phyloP scores from a whole-genome alignment of 2,113 vertebrate species.

The Myrmophylax atrothorax region DNA sequence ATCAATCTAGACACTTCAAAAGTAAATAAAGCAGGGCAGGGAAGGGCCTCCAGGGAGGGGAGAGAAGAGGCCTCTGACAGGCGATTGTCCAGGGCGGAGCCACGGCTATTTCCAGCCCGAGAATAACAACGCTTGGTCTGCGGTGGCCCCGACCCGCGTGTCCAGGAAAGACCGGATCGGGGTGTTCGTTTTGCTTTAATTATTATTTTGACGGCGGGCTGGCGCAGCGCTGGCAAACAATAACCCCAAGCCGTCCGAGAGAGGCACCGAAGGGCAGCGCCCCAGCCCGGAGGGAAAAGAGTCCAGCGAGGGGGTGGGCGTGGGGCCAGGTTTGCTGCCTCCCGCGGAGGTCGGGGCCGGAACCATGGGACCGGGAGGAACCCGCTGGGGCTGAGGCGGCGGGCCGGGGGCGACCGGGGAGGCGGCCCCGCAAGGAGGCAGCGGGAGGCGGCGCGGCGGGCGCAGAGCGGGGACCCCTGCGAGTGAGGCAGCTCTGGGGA shows the following conservation, averaged over 20 bases:
- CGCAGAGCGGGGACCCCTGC: too few species aligned
- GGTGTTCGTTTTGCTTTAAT: slow-evolving; percentile 62
- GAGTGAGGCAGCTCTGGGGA: too few species aligned
- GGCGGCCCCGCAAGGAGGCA: background rate
- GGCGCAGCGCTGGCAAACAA: slow-evolving; percentile 14
- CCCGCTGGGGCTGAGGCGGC: background rate
- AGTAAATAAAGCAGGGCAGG: slow-evolving; percentile 57
- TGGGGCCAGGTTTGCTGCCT: background rate
- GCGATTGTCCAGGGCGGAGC: slow-evolving; percentile 39
- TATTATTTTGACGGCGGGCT: slow-evolving; percentile 49
- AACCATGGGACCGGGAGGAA: background rate
- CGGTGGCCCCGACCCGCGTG: slow-evolving; percentile 6
- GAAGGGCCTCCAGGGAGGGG: slow-evolving; percentile 21
- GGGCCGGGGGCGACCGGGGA: background rate
- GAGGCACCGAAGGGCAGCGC: background rate
- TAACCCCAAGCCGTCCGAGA: background rate
- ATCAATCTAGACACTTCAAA: slow-evolving; percentile 40
- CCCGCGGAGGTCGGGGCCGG: background rate
- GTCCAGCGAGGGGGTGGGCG: background rate
- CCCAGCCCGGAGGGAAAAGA: background rate
- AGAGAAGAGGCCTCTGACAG: slow-evolving; percentile 48
- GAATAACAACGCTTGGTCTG: slow-evolving; percentile 31
- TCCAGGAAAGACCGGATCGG: slow-evolving; percentile 61
- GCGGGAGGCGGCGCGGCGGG: background rate
- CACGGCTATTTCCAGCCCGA: slow-evolving; percentile 15